A percentile compares a stretch with the other conserved stretches of the same genome.
phyloP scores from a whole-genome alignment of 2,797 vertebrate genomes.

The Manis pentadactyla region DNA sequence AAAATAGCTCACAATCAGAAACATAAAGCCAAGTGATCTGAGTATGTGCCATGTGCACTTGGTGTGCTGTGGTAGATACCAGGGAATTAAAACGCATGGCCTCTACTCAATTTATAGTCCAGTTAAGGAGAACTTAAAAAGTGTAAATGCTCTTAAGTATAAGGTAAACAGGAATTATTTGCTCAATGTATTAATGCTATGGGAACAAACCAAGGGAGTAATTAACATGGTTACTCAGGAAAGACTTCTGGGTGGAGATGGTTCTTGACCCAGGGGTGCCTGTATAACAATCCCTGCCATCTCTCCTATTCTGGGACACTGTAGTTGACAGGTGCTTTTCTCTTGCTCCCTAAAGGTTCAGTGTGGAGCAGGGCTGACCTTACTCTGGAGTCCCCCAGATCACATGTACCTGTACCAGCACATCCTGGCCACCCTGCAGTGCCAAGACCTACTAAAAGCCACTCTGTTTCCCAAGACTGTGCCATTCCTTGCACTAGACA shows the following conservation, averaged over 20 bases:
- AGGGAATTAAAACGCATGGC: slow-evolving; percentile 5
- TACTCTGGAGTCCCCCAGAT: slow-evolving; percentile 94
- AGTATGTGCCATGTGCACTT: background rate
- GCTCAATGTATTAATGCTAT: background rate
- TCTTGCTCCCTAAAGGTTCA: slow-evolving; percentile 84
- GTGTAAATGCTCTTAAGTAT: background rate
- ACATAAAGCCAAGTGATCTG: slow-evolving; percentile 23
- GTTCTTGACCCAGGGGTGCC: slow-evolving; percentile 9
- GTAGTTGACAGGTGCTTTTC: slow-evolving; percentile 24
- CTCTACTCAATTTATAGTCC: background rate
- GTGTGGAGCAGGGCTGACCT: slow-evolving; percentile 89
- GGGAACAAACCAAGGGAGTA: background rate
- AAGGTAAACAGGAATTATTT: background rate
- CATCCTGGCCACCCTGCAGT: slow-evolving; percentile 89
- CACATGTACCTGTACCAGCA: slow-evolving; percentile 98
- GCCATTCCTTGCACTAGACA: background rate
- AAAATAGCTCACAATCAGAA: background rate
- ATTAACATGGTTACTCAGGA: slow-evolving; percentile 36
- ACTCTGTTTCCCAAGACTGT: slow-evolving; percentile 70
- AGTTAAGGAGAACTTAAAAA: slow-evolving; percentile 11
- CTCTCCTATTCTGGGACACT: background rate
- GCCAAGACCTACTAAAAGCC: slow-evolving; percentile 86
- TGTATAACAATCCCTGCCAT: background rate
- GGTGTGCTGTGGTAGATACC: background rate
- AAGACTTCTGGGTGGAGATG: background rate